Percentiles rank a stretch among this genome's conserved stretches.
Evolutionary conservation across 1,140 invertebrate species (phyloP).

Genomic region (Drosophila erecta): DNA sequence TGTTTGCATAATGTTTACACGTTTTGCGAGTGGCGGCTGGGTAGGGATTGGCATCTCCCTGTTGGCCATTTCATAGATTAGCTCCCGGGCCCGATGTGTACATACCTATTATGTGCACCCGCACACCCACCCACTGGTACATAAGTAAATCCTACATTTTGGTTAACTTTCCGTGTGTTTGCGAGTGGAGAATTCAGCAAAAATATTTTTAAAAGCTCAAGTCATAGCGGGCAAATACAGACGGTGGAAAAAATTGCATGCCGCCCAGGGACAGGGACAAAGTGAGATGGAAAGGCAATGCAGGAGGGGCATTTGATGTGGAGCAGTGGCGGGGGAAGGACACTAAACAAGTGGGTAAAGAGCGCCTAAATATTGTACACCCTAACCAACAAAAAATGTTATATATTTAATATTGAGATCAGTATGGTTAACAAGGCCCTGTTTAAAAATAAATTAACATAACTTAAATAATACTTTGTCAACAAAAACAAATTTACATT

Average conservation of each 20-base stretch:
- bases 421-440: too few relatives aligned
- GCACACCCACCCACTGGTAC: background rate
- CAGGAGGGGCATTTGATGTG: too few relatives aligned
- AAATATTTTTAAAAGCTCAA: slow-evolving; percentile 74
- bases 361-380: background rate
- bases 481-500: too few relatives aligned
- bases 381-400: background rate
- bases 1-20: slow-evolving; percentile 52
- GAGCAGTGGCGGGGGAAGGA: slow-evolving; percentile 10
- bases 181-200: slow-evolving; percentile 46
- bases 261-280: slow-evolving; percentile 28
- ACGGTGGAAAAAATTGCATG: slow-evolving; percentile 50
- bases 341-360: slow-evolving; percentile 6
- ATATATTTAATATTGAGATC: too few relatives aligned
- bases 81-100: background rate
- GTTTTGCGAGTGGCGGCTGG: background rate
- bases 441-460: too few relatives aligned
- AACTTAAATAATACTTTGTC: too few relatives aligned
- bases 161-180: slow-evolving; percentile 39
- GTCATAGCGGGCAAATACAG: slow-evolving; percentile 43
- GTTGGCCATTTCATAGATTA: slow-evolving; percentile 42
- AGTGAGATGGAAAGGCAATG: slow-evolving; percentile 28
- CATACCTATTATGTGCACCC: slow-evolving; percentile 10
- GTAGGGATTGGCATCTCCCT: background rate
- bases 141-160: slow-evolving; percentile 35